Conservation (phyloP, 2,888 invertebrate genomes). For the Tenthredo livida region DNA sequence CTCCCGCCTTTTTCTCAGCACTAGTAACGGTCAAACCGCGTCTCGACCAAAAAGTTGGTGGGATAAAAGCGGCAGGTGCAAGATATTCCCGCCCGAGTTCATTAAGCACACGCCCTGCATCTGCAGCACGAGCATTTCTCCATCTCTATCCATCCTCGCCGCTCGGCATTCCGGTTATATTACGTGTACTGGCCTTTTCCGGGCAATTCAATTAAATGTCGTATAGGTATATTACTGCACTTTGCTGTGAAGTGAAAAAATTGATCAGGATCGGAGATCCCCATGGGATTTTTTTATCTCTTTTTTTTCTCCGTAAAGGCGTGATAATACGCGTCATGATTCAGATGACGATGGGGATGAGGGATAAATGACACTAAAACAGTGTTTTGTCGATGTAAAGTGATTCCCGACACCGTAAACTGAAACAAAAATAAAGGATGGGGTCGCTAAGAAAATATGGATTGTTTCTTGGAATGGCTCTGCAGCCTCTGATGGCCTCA, state of each 20-base stretch:
- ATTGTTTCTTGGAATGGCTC: constrained; percentile 66
- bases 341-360: not conserved
- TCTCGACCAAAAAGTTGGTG: constrained; percentile 57
- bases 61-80: constrained; percentile 75
- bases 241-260: not conserved
- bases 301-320: not conserved
- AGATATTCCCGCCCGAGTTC: constrained; percentile 71
- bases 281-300: not conserved
- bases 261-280: not conserved
- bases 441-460: constrained; percentile 55
- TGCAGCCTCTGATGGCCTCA: constrained; percentile 15
- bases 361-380: not conserved
- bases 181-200: constrained; percentile 48
- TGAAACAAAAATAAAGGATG: constrained; percentile 29
- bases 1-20: constrained; percentile 66
- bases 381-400: constrained; percentile 16
- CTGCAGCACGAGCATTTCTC: constrained; percentile 74
- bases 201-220: not conserved
- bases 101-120: constrained; percentile 75
- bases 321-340: not conserved
- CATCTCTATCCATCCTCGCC: constrained; percentile 50
- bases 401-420: not conserved
- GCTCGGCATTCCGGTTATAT: constrained; percentile 55
- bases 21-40: constrained; percentile 61
- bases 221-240: not conserved